Evolutionary conservation across 1,140 invertebrate genomes (phyloP).

Genomic region (Tigriopus japonicus): DNA sequence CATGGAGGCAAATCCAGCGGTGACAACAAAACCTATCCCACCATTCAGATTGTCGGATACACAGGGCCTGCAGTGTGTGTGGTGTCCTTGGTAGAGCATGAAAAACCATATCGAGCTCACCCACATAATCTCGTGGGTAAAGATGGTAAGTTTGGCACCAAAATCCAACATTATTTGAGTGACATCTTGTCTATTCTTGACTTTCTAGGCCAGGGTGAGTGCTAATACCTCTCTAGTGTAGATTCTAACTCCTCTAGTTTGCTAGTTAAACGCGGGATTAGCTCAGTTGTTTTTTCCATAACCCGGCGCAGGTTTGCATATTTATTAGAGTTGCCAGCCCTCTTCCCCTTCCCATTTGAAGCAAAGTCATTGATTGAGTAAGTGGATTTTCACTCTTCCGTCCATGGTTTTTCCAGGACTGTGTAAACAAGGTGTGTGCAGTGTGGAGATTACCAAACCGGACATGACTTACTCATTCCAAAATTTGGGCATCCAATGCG

Average conservation of each 20-base stretch:
- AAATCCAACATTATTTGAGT: too few species aligned
- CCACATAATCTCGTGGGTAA: slow-evolving; percentile 89
- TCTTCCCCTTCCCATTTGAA: too few species aligned
- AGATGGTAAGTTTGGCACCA: slow-evolving; percentile 33
- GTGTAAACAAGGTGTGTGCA: slow-evolving; percentile 79
- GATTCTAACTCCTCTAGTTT: too few species aligned
- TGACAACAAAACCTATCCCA: slow-evolving; percentile 81
- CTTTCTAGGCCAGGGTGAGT: too few species aligned
- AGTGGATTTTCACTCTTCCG: too few species aligned
- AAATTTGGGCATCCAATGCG: slow-evolving; percentile 88
- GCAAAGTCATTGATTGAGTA: too few species aligned
- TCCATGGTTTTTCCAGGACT: background rate
- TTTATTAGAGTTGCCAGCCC: too few species aligned
- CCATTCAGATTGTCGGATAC: slow-evolving; percentile 61
- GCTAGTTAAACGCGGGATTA: too few species aligned
- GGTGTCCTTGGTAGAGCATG: slow-evolving; percentile 89
- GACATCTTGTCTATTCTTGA: too few species aligned
- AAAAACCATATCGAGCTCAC: slow-evolving; percentile 66
- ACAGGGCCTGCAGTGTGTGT: slow-evolving; percentile 63
- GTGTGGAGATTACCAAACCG: slow-evolving; percentile 48
- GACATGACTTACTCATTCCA: slow-evolving; percentile 61
- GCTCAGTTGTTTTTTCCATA: too few species aligned
- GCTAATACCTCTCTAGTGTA: too few species aligned
- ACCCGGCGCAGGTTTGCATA: too few species aligned
- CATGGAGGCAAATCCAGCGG: slow-evolving; percentile 66